Conservation (phyloP, 2,888 invertebrate species). For the Scaptomyza parva region DNA sequence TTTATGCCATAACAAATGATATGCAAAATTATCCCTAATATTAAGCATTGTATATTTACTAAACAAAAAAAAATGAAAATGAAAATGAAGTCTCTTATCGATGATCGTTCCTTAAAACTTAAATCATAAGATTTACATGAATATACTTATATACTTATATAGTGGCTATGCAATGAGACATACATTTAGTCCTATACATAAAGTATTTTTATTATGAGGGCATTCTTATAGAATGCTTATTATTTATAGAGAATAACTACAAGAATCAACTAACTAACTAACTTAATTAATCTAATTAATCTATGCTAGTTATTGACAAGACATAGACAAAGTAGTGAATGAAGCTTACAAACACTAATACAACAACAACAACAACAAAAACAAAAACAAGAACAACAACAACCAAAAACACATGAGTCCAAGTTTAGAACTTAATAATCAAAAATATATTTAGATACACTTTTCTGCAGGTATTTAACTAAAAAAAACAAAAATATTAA, state of each 20-base stretch:
- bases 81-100: constrained; percentile 79
- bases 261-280: constrained; percentile 51
- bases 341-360: constrained; percentile 72
- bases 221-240: constrained; percentile 78
- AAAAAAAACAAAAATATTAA: constrained; percentile 16
- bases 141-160: constrained; percentile 57
- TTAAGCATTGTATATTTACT: constrained; percentile 78
- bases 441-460: constrained; percentile 81
- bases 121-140: constrained; percentile 63
- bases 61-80: too few species aligned
- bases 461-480: constrained; percentile 78
- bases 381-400: constrained; percentile 58
- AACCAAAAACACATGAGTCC: constrained; percentile 75
- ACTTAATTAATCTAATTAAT: constrained; percentile 69
- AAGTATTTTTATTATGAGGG: constrained; percentile 71
- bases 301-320: constrained; percentile 67
- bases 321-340: constrained; percentile 75
- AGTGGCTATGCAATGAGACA: constrained; percentile 44
- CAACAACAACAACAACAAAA: constrained; percentile 48
- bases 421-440: constrained; percentile 81
- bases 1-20: constrained; percentile 21
- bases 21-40: constrained; percentile 46
- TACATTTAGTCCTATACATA: constrained; percentile 50
- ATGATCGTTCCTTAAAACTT: constrained; percentile 80
- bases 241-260: constrained; percentile 55